Conservation (phyloP, 2,113 vertebrate genomes). For the Xiphias gladius region DNA sequence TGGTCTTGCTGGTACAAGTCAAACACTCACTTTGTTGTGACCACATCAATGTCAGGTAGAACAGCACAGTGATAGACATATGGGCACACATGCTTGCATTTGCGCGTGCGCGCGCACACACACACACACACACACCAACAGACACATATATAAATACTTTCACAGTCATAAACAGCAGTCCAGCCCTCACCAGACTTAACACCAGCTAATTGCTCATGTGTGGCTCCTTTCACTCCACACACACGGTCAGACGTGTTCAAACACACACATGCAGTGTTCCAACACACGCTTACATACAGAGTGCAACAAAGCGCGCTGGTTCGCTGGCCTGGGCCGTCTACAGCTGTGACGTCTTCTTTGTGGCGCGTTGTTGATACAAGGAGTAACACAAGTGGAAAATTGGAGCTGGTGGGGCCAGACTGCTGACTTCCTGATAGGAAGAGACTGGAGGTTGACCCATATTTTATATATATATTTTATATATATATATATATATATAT, state of each 20-base stretch:
- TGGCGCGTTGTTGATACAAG: constrained; percentile 82
- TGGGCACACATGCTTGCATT: constrained; percentile 3
- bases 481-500: constrained; percentile 18
- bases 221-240: constrained; percentile 71
- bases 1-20: constrained; percentile 56
- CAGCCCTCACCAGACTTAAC: constrained; percentile 63
- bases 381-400: constrained; percentile 83
- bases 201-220: constrained; percentile 79
- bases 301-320: constrained; percentile 60
- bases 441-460: constrained; percentile 68
- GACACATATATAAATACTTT: constrained; percentile 53
- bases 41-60: constrained; percentile 67
- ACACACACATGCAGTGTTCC: background rate
- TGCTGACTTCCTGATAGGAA: constrained; percentile 80
- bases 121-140: constrained; percentile 13
- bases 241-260: constrained; percentile 10
- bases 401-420: constrained; percentile 78
- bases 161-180: constrained; percentile 61
- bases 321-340: constrained; percentile 46
- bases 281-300: constrained; percentile 10
- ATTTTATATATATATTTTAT: constrained; percentile 18
- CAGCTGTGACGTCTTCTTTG: constrained; percentile 82
- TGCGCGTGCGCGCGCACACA: background rate
- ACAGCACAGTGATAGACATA: constrained; percentile 46
- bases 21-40: constrained; percentile 64